Evolutionary conservation across 2,113 vertebrate species (phyloP).

Genomic region (Chauna torquata): DNA sequence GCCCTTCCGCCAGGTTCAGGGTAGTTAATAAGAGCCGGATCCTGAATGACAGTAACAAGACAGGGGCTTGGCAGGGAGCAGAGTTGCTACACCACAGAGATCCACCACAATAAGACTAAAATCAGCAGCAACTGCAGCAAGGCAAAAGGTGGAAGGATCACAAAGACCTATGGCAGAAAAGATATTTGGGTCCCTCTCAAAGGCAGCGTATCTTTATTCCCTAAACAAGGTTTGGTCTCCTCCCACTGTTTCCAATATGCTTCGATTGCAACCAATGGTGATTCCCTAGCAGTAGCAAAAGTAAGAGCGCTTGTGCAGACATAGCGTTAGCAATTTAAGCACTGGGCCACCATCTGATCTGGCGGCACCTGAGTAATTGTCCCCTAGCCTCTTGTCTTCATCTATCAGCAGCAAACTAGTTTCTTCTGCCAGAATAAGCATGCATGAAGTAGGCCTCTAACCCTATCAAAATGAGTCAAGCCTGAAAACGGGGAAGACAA

Average conservation of each 20-base stretch:
- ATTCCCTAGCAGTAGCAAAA: not conserved
- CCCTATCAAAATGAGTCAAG: not conserved
- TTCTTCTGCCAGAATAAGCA: not conserved
- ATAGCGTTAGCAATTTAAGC: not conserved
- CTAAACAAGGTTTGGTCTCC: not conserved
- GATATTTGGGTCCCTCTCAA: not conserved
- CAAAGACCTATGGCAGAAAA: not conserved
- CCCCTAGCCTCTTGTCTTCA: not conserved
- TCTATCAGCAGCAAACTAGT: not conserved
- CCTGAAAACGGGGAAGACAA: not conserved
- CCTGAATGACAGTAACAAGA: constrained; percentile 12
- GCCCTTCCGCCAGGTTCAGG: not conserved
- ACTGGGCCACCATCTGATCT: not conserved
- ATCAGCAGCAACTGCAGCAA: not conserved
- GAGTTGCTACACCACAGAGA: not conserved
- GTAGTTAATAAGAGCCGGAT: not conserved
- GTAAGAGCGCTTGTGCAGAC: not conserved
- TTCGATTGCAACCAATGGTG: not conserved
- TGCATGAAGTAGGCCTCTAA: not conserved
- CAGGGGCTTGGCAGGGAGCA: not conserved
- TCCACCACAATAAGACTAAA: not conserved
- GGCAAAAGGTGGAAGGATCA: not conserved
- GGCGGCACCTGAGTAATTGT: not conserved
- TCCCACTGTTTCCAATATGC: not conserved
- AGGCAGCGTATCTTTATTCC: not conserved